phyloP scores from a whole-genome alignment of 1,140 invertebrate species.

The Eumeta japonica region DNA sequence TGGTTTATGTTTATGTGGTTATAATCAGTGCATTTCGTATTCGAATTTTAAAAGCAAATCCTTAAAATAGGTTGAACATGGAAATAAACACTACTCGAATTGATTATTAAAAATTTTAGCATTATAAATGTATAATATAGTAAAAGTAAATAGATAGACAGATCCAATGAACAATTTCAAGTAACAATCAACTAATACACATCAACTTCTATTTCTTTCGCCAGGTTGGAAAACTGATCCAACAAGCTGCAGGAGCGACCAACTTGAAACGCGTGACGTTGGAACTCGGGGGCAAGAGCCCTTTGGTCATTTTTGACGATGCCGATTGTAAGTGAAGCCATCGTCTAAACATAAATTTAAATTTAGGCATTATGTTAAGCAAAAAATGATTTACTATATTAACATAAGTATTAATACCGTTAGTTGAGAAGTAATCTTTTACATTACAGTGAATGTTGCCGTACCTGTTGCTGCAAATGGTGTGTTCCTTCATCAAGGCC shows the following conservation, averaged over 20 bases:
- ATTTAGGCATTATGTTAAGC: conserved; percentile 80
- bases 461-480: conserved; percentile 75
- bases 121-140: too few relatives aligned
- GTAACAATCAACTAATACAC: conserved; percentile 38
- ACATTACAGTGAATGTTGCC: conserved; percentile 72
- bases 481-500: conserved; percentile 85
- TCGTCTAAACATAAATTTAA: conserved; percentile 78
- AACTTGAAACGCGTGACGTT: too few relatives aligned
- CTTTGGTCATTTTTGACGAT: conserved; percentile 71
- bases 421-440: too few relatives aligned
- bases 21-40: too few relatives aligned
- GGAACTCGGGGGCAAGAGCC: conserved; percentile 78
- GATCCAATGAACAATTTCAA: conserved; percentile 59
- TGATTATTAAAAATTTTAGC: too few relatives aligned
- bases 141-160: too few relatives aligned
- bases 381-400: not conserved
- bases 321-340: conserved; percentile 71
- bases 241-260: conserved; percentile 62
- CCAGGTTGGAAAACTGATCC: conserved; percentile 72
- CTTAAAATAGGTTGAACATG: too few relatives aligned
- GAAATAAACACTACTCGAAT: conserved; percentile 65
- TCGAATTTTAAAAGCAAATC: too few relatives aligned
- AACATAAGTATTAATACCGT: not conserved
- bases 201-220: conserved; percentile 38
- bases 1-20: too few relatives aligned